Evolutionary conservation across 2,888 invertebrate genomes (phyloP).

Genomic region (Callyntrura sp.): DNA sequence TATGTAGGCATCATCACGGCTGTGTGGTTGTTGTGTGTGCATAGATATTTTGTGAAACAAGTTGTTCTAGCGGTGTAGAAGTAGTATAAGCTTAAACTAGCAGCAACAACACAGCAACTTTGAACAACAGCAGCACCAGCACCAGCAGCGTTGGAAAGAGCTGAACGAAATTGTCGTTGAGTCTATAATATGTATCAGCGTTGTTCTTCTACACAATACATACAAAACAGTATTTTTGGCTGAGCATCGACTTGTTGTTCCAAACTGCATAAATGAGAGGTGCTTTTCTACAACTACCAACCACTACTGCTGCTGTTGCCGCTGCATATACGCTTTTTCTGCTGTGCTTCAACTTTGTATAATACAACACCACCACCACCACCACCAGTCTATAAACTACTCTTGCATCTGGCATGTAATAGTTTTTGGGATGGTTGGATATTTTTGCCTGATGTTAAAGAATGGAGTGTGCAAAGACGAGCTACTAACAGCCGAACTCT

Average conservation of each 20-base stretch:
- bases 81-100: background rate
- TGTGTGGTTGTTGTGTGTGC: background rate
- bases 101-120: background rate
- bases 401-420: background rate
- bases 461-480: constrained; percentile 46
- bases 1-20: background rate
- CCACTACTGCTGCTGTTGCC: too few species aligned
- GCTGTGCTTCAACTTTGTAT: constrained; percentile 1
- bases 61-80: constrained; percentile 42
- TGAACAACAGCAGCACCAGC: background rate
- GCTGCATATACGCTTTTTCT: too few species aligned
- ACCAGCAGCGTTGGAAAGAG: constrained; percentile 6
- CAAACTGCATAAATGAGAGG: constrained; percentile 36
- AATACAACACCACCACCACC: background rate
- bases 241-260: constrained; percentile 54
- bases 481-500: constrained; percentile 42
- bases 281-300: too few species aligned
- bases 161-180: constrained; percentile 10
- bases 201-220: too few species aligned
- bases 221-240: constrained; percentile 8
- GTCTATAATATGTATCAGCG: constrained; percentile 5
- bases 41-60: constrained; percentile 26
- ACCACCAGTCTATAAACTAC: background rate
- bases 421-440: background rate
- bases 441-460: constrained; percentile 50